These are phyloP conservation scores for Atractosteus spatula DNA, from an alignment of 2,113 vertebrate genomes.

Conservation along the genomic window DNA sequence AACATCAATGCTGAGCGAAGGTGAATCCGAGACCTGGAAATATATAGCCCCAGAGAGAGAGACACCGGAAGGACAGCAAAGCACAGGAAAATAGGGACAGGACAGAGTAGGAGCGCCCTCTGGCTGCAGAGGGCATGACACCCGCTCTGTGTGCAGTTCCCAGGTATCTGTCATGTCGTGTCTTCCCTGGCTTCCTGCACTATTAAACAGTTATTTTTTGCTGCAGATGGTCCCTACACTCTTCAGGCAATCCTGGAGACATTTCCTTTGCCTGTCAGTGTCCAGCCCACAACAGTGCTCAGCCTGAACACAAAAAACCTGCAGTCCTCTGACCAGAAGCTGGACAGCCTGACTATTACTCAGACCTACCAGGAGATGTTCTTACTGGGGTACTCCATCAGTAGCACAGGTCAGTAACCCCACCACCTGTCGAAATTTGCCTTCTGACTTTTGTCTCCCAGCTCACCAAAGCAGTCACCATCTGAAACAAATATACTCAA, in stretches of 20 bases:
- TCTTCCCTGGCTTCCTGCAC: not conserved
- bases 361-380: slow-evolving; percentile 26
- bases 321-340: not conserved
- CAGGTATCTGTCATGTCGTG: not conserved
- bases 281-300: not conserved
- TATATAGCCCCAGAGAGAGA: too few relatives aligned
- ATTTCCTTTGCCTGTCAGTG: slow-evolving; percentile 19
- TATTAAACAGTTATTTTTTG: not conserved
- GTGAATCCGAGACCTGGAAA: too few relatives aligned
- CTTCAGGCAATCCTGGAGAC: slow-evolving; percentile 19
- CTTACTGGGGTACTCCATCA: slow-evolving; percentile 26
- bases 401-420: slow-evolving; percentile 18
- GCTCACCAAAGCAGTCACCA: not conserved
- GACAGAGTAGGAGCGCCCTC: too few relatives aligned
- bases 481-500: not conserved
- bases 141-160: not conserved
- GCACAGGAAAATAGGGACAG: too few relatives aligned
- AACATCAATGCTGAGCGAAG: too few relatives aligned
- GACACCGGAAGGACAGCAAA: too few relatives aligned
- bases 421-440: not conserved
- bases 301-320: not conserved
- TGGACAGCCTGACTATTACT: slow-evolving; percentile 15
- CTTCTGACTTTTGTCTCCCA: not conserved
- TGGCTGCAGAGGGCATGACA: too few relatives aligned
- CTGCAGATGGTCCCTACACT: not conserved